Percentiles rank a stretch among this genome's conserved stretches.
Conservation (phyloP, 2,888 invertebrate genomes). For the Operophtera brumata region DNA sequence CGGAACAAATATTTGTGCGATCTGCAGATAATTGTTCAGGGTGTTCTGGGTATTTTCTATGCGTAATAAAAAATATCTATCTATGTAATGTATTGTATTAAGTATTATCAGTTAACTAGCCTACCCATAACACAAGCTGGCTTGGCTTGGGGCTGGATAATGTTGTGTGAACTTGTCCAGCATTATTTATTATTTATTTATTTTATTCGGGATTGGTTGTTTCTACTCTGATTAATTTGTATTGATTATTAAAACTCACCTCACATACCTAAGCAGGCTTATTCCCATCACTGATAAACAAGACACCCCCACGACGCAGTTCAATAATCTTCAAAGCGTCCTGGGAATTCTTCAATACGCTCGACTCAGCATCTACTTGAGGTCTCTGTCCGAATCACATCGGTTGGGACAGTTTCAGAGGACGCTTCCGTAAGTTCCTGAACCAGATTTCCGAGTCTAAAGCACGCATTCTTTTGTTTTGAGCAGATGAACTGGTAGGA, state of each 20-base stretch:
- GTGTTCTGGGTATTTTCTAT: too few species aligned
- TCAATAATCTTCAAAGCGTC: conserved; percentile 14
- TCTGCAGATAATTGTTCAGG: too few species aligned
- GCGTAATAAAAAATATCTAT: too few species aligned
- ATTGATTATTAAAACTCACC: not conserved
- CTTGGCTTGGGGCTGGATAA: too few species aligned
- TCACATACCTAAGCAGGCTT: not conserved
- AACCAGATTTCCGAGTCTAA: conserved; percentile 17
- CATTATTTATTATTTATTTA: not conserved
- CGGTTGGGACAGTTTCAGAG: not conserved
- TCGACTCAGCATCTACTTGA: not conserved
- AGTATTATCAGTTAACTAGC: too few species aligned
- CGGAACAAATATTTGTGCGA: too few species aligned
- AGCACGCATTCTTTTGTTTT: conserved; percentile 23
- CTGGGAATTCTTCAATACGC: conserved; percentile 1
- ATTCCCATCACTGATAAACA: not conserved
- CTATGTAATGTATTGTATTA: too few species aligned
- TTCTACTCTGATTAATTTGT: not conserved
- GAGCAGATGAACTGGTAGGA: not conserved
- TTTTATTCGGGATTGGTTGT: not conserved
- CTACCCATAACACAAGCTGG: too few species aligned
- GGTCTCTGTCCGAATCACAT: conserved; percentile 5
- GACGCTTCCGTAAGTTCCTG: not conserved
- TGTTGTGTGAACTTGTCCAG: too few species aligned
- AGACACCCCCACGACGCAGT: conserved; percentile 10